Base-by-base conservation (phyloP, 2,888 invertebrate species). In the Plagodis pulveraria region DNA sequence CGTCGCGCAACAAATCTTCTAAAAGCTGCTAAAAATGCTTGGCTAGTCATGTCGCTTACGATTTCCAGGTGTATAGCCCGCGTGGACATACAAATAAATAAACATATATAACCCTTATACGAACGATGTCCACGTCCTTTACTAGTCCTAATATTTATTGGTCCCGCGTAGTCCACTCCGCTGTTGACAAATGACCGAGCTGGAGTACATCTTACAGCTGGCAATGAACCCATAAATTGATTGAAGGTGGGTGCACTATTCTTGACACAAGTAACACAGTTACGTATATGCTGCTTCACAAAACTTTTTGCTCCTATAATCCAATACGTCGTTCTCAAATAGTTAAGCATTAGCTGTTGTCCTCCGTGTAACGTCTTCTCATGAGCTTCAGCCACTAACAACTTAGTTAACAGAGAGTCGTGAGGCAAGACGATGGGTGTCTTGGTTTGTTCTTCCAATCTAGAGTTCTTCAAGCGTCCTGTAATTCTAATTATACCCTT, bases 151-250 rank as follows among this genome's bases (percentile, higher is more conserved):
- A 41, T 41, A 6, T n/a, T 41, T 41, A 41, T 38, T 4, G 12
- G 44, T 12, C 44, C 44, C 5, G 44, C 44, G 9, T 44, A 44
- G 44, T 44, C 44, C 1, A 44, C 44, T 44, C 44, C 44, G 22
- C 10, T 44, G 22, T 44, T 6, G 6, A 22, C 5, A 44, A 44
- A 22, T 44, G 44, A 9, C 22, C 44, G 12, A 22, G 44, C 44
- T 8, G 44, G 44, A 22, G 44, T 44, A 22, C 44, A 44, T 22
- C 44, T 12, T 2, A 44, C 22, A 6, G 44, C 6, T 22, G 44
- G 44, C 6, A 44, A 32, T 6, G 44, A 44, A 22, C 22, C 44
- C 44, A 44, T 44, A 44, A 22, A 44, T 22, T 7, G 44, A 7
- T 12, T 44, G 6, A 9, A 32, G 8, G 22, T 8, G 6, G 12